Evolutionary conservation across 2,113 vertebrate genomes (phyloP).

Genomic region (Tupaia tana): DNA sequence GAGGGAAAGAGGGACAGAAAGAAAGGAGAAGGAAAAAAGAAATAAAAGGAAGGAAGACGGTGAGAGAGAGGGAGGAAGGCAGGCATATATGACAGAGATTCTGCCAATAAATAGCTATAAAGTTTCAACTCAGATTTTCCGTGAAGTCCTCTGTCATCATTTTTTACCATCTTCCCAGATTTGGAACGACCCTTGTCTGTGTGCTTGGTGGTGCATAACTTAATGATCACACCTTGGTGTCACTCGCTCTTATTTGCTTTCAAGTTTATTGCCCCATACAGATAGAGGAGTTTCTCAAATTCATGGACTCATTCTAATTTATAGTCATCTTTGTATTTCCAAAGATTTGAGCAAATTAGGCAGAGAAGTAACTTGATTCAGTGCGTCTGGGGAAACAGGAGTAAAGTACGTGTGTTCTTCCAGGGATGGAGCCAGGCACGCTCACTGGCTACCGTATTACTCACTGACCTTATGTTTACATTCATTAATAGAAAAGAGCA

Average conservation of each 20-base stretch:
- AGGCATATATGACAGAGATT: neutral
- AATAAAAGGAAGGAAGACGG: rapidly evolving
- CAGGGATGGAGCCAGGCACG: neutral
- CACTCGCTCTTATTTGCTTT: neutral
- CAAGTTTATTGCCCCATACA: neutral
- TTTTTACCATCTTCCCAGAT: neutral
- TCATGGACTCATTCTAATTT: neutral
- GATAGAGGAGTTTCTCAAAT: neutral
- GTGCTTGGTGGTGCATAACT: neutral
- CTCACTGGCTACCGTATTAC: neutral
- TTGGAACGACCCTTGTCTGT: neutral
- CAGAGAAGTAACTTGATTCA: neutral
- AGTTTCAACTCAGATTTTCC: neutral
- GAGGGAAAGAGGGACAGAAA: neutral
- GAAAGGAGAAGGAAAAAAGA: neutral
- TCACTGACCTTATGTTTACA: neutral
- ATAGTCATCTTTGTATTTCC: neutral
- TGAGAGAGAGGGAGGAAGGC: neutral
- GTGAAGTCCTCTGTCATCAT: neutral
- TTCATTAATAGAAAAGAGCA: neutral
- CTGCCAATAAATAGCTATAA: neutral
- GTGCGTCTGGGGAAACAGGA: neutral
- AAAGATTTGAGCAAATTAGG: neutral
- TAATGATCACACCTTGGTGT: neutral
- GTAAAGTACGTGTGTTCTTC: neutral